Percentiles rank a stretch among this genome's conserved stretches.
Evolutionary conservation across 2,888 invertebrate species (phyloP).

Genomic region (Drosophila hamatofila): DNA sequence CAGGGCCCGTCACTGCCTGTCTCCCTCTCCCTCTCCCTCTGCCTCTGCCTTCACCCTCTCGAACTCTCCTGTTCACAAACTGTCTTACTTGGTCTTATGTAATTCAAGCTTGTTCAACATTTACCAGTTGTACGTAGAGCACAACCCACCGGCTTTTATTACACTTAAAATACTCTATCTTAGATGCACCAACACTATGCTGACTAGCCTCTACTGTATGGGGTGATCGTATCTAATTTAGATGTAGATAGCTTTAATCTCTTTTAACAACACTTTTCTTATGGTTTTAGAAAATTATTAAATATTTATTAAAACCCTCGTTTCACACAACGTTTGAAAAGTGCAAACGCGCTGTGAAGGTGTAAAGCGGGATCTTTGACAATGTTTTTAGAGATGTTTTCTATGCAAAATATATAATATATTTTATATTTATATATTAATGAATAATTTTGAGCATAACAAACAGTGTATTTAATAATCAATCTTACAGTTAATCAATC

Average conservation of each 20-base stretch:
- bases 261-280: background rate
- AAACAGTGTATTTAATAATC: no score
- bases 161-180: slow-evolving; percentile 39
- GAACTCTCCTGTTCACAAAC: slow-evolving; percentile 4
- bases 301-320: background rate
- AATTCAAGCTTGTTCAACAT: slow-evolving; percentile 71
- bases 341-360: no score
- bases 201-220: background rate
- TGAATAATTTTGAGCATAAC: no score
- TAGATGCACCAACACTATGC: background rate
- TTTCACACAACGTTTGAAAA: background rate
- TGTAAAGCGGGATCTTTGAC: background rate
- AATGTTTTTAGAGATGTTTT: background rate
- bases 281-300: background rate
- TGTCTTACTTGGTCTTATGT: slow-evolving; percentile 38
- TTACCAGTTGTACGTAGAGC: slow-evolving; percentile 52
- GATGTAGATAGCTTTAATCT: background rate
- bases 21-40: slow-evolving; percentile 5
- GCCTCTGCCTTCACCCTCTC: slow-evolving; percentile 11
- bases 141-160: slow-evolving; percentile 48
- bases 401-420: background rate
- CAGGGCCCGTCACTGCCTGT: slow-evolving; percentile 29
- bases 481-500: no score
- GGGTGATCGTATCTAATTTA: background rate
- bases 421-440: no score